These are phyloP conservation scores for Scrobipalpa costella DNA, from an alignment of 2,888 invertebrate species.

Conservation along the genomic window DNA sequence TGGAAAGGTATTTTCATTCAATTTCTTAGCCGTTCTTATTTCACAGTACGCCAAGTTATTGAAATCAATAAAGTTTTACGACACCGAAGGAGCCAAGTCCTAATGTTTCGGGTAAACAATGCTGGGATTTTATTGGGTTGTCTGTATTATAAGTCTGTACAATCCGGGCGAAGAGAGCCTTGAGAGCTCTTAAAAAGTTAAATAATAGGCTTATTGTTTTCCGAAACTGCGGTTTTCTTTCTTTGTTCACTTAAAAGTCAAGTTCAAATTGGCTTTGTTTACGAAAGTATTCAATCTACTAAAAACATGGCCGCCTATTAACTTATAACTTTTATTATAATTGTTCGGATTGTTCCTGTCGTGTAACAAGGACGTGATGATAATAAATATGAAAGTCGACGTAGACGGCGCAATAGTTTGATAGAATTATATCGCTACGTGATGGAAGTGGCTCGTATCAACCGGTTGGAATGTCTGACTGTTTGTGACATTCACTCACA, in stretches of 20 bases:
- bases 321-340: no score
- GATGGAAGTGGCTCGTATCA: conserved; percentile 13
- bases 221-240: background rate
- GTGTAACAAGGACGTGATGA: no score
- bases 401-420: background rate
- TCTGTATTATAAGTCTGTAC: conserved; percentile 6
- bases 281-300: background rate
- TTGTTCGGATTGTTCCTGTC: no score
- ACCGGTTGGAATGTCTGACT: background rate
- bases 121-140: conserved; percentile 25
- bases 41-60: no score
- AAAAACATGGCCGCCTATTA: background rate
- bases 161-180: background rate
- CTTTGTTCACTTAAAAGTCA: background rate
- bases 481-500: conserved; percentile 16
- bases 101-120: conserved; percentile 26
- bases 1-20: no score
- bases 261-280: background rate
- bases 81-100: background rate
- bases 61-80: conserved; percentile 25
- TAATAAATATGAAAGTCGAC: no score
- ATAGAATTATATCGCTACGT: background rate
- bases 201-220: conserved; percentile 14
- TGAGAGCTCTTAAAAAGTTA: conserved; percentile 18
- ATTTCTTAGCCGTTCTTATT: no score